A percentile compares a stretch with the other conserved stretches of the same genome.
phyloP scores from a whole-genome alignment of 2,888 invertebrate species.

The Drosophila prolongata region DNA sequence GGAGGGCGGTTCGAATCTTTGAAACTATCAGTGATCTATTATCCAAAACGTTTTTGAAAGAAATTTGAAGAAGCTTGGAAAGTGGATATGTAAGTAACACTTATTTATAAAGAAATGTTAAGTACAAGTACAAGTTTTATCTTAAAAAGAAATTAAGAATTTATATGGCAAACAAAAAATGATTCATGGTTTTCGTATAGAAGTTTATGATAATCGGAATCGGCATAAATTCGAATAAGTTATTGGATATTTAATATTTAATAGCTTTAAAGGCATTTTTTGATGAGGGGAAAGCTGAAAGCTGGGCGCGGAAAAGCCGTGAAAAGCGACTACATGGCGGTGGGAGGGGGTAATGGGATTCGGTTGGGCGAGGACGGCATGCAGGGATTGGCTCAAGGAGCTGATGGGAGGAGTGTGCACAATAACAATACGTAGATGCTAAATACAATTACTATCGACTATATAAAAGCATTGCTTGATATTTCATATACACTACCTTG shows the following conservation, averaged over 20 bases:
- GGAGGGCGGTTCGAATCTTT: neutral
- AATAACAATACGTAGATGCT: conserved; percentile 22
- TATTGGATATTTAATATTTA: neutral
- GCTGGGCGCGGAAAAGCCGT: conserved; percentile 22
- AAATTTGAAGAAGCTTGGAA: neutral
- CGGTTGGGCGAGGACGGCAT: conserved; percentile 7
- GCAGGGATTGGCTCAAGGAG: neutral
- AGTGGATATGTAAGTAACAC: no score
- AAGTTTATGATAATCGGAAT: neutral
- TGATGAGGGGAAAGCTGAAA: neutral
- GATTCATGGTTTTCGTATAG: neutral
- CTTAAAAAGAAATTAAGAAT: neutral
- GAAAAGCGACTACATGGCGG: conserved; percentile 29
- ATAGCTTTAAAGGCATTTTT: neutral
- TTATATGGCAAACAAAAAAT: neutral
- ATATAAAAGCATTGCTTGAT: conserved; percentile 64
- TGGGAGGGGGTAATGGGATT: neutral
- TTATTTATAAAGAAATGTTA: no score
- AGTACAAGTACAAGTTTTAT: no score
- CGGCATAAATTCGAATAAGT: neutral
- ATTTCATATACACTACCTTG: conserved; percentile 85
- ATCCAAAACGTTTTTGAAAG: neutral
- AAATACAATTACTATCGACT: conserved; percentile 22
- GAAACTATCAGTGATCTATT: neutral
- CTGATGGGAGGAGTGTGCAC: conserved; percentile 17